Evolutionary conservation across 2,113 vertebrate genomes (phyloP), one percentile per base, ranked within the genome.

Genomic region (Pycnonotus jocosus): DNA sequence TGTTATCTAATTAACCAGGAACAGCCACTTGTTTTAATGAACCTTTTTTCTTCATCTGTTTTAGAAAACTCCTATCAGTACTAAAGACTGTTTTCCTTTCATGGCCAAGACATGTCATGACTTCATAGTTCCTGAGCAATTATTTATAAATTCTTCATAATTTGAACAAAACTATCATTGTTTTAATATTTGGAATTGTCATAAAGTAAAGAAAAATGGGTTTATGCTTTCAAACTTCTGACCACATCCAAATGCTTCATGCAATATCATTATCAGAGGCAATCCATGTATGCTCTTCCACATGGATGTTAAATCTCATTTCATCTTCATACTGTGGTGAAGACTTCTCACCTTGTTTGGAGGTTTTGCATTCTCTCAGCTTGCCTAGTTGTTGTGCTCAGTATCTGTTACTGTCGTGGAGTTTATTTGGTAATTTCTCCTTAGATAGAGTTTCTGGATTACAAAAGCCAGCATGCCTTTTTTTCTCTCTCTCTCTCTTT

Each of bases 391-490:
- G 21, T 23, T 85, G 25, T 35, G 8, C 25, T 84, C 42, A 90
- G 30, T 19, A 38, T 56, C 21, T 85, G 12, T 61, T 69, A n/a
- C 8, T 44, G 6, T 57, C 44, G 4, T 33, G 35, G 14, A 53
- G 13, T 62, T 94, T 85, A 68, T 94, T 91, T 77, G 31, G 27
- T 61, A 37, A 56, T 60, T 88, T 76, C 38, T 81, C 16, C 31
- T 69, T 53, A 40, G n/a, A 24, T 1, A 16, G 56, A 54, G 10
- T 58, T 91, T 15, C 42, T 82, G 69, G 17, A 28, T 90, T 89
- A 16, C 22, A 85, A 57, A 84, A 77, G 12, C 30, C 61, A 58
- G 11, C 20, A 25, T 11, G 57, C 9, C 19, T 22, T 44, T 50
- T 37, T n/a, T 6, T 8, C 0, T 3, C 2, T 61, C 18, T 14